Evolutionary conservation across 2,113 vertebrate species (phyloP).

Genomic region (Esox niger): DNA sequence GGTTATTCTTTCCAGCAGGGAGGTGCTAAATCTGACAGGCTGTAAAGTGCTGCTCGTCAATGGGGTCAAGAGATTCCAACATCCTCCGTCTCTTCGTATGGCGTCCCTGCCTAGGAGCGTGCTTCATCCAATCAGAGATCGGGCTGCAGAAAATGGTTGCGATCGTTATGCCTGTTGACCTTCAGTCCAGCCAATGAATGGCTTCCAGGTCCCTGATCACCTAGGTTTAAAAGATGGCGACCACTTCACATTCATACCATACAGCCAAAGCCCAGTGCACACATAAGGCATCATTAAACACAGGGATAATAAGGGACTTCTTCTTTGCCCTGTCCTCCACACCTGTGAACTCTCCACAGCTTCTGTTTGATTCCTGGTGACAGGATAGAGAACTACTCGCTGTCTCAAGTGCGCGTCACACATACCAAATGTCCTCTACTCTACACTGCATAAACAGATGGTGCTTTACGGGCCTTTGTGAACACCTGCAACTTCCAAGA

Average conservation of each 20-base stretch:
- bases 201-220: conserved; percentile 31
- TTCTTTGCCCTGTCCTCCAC: conserved; percentile 24
- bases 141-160: conserved; percentile 17
- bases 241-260: conserved; percentile 59
- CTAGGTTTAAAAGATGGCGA: conserved; percentile 36
- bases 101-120: not conserved
- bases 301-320: conserved; percentile 48
- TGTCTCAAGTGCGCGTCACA: not conserved
- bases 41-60: conserved; percentile 16
- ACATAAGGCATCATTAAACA: conserved; percentile 56
- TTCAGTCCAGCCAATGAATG: conserved; percentile 39
- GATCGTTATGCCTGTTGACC: conserved; percentile 31
- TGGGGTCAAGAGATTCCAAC: conserved; percentile 31
- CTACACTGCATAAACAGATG: conserved; percentile 7
- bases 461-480: not conserved
- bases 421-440: not conserved
- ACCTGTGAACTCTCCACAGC: conserved; percentile 39
- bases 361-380: conserved; percentile 4
- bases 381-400: conserved; percentile 3
- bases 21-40: conserved; percentile 2
- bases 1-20: not conserved
- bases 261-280: conserved; percentile 47
- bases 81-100: conserved; percentile 22
- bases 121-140: conserved; percentile 16
- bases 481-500: conserved; percentile 2